A percentile compares a stretch with the other conserved stretches of the same genome.
Evolutionary conservation across 2,113 vertebrate species (phyloP).

Genomic region (Halcyon senegalensis): DNA sequence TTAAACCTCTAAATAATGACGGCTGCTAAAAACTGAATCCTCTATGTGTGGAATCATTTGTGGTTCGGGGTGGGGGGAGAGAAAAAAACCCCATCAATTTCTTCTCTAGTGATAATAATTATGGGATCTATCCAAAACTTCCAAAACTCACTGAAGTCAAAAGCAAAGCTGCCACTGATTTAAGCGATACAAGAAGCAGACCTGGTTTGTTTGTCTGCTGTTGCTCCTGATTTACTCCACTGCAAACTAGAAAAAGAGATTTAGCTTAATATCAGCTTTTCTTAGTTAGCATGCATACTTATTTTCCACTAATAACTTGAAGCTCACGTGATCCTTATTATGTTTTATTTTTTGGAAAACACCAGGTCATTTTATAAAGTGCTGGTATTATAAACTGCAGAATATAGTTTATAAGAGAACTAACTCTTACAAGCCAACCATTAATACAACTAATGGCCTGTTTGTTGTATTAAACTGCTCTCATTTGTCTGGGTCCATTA

Average conservation of each 20-base stretch:
- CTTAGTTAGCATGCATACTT: background rate
- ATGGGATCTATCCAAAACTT: background rate
- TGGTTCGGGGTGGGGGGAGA: background rate
- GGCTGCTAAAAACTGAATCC: slow-evolving; percentile 42
- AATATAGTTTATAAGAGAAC: slow-evolving; percentile 64
- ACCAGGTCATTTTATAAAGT: slow-evolving; percentile 55
- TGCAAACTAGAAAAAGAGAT: background rate
- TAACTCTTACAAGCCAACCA: slow-evolving; percentile 55
- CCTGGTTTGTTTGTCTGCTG: background rate
- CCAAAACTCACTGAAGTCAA: background rate
- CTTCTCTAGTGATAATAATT: slow-evolving; percentile 43
- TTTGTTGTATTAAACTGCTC: slow-evolving; percentile 61
- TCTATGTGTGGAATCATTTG: slow-evolving; percentile 29
- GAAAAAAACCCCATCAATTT: background rate
- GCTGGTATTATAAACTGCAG: slow-evolving; percentile 48
- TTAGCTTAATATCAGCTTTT: background rate
- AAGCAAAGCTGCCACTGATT: background rate
- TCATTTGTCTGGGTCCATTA: slow-evolving; percentile 69
- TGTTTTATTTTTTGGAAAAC: slow-evolving; percentile 49
- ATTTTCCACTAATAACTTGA: background rate
- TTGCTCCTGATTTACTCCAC: slow-evolving; percentile 19
- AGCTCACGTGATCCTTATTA: slow-evolving; percentile 31
- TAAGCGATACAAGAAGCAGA: background rate
- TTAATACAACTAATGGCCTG: slow-evolving; percentile 62
- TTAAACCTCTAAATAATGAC: slow-evolving; percentile 61